Evolutionary conservation across 1,140 invertebrate species (phyloP).

Genomic region (Hylaeus anthracinus): DNA sequence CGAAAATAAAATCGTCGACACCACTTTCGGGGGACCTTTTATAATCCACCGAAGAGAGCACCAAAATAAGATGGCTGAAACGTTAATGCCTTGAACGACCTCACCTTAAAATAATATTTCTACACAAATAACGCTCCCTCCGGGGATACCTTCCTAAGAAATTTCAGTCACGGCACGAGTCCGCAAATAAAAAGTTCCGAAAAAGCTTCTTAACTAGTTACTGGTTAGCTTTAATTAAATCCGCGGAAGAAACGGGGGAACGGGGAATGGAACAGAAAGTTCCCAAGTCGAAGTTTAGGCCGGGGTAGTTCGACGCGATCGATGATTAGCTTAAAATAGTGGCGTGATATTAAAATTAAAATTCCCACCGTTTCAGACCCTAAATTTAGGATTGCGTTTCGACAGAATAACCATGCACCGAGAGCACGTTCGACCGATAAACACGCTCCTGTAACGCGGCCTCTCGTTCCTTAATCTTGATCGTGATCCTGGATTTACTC

Average conservation of each 20-base stretch:
- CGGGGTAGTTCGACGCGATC: background rate
- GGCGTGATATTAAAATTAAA: constrained; percentile 42
- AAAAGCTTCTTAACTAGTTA: too few relatives aligned
- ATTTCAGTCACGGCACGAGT: too few relatives aligned
- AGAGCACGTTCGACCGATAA: constrained; percentile 19
- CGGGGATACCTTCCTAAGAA: too few relatives aligned
- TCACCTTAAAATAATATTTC: too few relatives aligned
- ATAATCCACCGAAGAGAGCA: too few relatives aligned
- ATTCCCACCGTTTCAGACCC: constrained; percentile 19
- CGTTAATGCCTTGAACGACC: too few relatives aligned
- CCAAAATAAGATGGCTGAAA: too few relatives aligned
- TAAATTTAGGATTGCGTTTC: constrained; percentile 44
- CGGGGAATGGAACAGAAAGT: constrained; percentile 15
- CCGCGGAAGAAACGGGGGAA: background rate
- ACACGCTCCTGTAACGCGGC: constrained; percentile 22
- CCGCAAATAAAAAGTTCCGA: too few relatives aligned
- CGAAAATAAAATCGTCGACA: too few relatives aligned
- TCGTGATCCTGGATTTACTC: background rate
- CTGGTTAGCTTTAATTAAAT: background rate
- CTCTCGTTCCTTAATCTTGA: constrained; percentile 19
- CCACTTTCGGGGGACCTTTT: too few relatives aligned
- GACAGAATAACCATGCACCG: background rate
- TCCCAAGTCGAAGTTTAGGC: constrained; percentile 1
- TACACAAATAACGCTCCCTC: too few relatives aligned
- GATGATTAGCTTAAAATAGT: constrained; percentile 45